Base-by-base conservation (phyloP, 2,888 invertebrate species). In the Phengaris alcon region DNA sequence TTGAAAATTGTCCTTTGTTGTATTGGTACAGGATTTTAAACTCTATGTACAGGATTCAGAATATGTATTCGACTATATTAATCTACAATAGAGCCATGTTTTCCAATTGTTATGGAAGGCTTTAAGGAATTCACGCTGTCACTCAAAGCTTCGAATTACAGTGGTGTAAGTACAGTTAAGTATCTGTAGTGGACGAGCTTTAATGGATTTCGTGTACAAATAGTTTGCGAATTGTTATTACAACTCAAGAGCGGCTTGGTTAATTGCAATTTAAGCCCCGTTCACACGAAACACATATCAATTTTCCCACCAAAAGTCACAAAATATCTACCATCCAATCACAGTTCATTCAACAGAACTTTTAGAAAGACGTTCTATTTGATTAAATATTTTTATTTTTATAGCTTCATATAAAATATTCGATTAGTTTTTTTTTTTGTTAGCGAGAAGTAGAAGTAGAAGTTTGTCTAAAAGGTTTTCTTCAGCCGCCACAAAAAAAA, bases 21-120 rank as follows among this genome's bases (percentile, higher is more conserved):
- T 5, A 9, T 48, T 8, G n/a, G 8, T 1, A 15, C 48, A 3
- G n/a, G 48, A 69, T 15, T 69, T 48, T 15, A 48, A 69, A 69
- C 69, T 69, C 9, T 69, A 69, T 1, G 5, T n/a, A 2, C 4
- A 5, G n/a, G 46, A 15, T 15, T 15, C 9, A 69, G 9, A 15
- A 48, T 69, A 15, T 15, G 9, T 9, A 48, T 48, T 69, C 9
- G 69, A 15, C 8, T 69, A 48, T 13, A 12, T 64, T 6, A 12
- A 12, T 7, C 64, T 6, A 64, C 64, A 64, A 64, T 64, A 64
- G 44, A 64, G 64, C 12, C 6, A 44, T 64, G 35, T 64, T 64
- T 64, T 64, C 64, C 64, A 13, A 64, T 64, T 64, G 64, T 64
- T 64, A 64, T 64, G 22, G 64, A n/a, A 59, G 59, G 7, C 59